These are phyloP conservation scores for Otis tarda DNA, from an alignment of 2,113 vertebrate genomes.

Conservation along the genomic window DNA sequence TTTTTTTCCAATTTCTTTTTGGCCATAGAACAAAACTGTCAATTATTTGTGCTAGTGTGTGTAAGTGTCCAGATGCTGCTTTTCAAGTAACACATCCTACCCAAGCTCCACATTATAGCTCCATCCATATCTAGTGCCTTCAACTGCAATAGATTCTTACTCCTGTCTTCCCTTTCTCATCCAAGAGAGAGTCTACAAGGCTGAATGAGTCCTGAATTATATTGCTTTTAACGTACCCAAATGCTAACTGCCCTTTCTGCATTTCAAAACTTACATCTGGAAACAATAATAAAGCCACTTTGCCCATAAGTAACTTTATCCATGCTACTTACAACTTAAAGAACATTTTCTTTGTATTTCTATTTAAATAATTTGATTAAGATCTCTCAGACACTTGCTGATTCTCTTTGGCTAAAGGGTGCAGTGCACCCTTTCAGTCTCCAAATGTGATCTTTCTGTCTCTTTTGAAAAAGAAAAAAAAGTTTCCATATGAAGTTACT, in stretches of 20 bases:
- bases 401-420: not conserved
- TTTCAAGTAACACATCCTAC: constrained; percentile 28
- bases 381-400: not conserved
- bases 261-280: constrained; percentile 43
- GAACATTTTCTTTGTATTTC: constrained; percentile 23
- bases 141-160: not conserved
- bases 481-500: not conserved
- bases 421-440: not conserved
- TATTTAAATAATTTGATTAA: constrained; percentile 13
- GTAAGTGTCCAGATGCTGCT: not conserved
- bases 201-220: not conserved
- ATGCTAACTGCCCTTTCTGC: constrained; percentile 6
- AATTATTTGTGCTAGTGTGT: not conserved
- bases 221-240: not conserved
- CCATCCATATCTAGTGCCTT: not conserved
- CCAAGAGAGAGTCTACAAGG: not conserved
- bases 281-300: constrained; percentile 49
- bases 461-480: not conserved
- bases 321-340: constrained; percentile 31
- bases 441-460: not conserved
- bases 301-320: constrained; percentile 35
- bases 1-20: not conserved
- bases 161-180: not conserved
- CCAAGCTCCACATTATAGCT: not conserved
- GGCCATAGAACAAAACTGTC: not conserved